phyloP scores from a whole-genome alignment of 2,888 invertebrate species.

The Hydraecia micacea region DNA sequence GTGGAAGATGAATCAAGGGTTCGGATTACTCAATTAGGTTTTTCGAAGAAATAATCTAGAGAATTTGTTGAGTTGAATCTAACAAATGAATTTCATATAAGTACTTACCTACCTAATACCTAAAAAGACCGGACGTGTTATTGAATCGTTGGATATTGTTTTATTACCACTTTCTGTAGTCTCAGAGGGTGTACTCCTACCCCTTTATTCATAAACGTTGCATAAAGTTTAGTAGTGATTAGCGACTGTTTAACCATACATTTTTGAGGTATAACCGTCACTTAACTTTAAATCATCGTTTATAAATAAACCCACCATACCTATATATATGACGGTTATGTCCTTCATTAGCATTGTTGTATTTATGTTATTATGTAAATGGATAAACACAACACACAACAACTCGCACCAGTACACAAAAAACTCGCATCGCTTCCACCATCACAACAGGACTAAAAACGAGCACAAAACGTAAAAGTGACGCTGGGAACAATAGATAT shows the following conservation, averaged over 20 bases:
- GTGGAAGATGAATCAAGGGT: neutral
- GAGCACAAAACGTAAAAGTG: slow-evolving; percentile 27
- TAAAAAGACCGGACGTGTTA: neutral
- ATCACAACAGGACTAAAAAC: slow-evolving; percentile 34
- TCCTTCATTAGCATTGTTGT: neutral
- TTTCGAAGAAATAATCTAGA: neutral
- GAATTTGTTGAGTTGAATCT: neutral
- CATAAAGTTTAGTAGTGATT: neutral
- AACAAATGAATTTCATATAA: neutral
- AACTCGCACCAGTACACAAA: slow-evolving; percentile 4
- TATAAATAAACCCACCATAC: neutral
- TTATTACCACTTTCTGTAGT: neutral
- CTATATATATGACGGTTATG: neutral
- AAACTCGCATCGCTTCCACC: neutral
- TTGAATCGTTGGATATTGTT: neutral
- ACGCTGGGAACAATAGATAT: slow-evolving; percentile 43
- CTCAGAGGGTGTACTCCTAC: neutral
- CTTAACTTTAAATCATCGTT: neutral
- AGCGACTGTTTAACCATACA: neutral
- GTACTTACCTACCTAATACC: neutral
- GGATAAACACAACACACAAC: neutral
- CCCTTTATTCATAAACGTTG: neutral
- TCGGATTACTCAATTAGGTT: neutral
- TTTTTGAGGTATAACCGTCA: neutral
- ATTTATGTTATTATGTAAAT: neutral